Percentiles rank a stretch among this genome's conserved stretches.
phyloP scores from a whole-genome alignment of 2,888 invertebrate species.

The Eupithecia pulchellata region DNA sequence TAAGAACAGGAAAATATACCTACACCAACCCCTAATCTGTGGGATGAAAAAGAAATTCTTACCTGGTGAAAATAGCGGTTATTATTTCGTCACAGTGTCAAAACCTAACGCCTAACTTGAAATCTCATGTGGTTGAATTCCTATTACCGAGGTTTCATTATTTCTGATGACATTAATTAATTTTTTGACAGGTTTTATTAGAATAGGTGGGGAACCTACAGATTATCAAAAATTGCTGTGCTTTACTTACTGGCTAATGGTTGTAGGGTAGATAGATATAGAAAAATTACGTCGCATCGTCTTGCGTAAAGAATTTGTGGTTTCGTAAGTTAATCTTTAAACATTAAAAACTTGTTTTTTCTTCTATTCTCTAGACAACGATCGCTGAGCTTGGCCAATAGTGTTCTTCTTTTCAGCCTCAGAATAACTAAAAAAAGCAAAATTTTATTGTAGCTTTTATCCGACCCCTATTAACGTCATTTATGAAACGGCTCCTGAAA shows the following conservation, averaged over 20 bases:
- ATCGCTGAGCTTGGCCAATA: background rate
- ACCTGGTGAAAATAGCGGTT: background rate
- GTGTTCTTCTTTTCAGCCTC: background rate
- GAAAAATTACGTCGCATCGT: too few species aligned
- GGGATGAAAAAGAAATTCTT: background rate
- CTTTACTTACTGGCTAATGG: too few species aligned
- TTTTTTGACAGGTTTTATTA: background rate
- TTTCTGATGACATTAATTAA: background rate
- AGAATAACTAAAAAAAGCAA: background rate
- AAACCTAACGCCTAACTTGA: background rate
- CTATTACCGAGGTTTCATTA: background rate
- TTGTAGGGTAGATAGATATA: background rate
- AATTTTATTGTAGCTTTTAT: background rate
- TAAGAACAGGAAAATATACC: background rate
- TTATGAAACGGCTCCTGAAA: background rate
- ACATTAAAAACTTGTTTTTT: too few species aligned
- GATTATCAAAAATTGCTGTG: background rate
- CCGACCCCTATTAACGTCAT: background rate
- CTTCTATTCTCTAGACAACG: background rate
- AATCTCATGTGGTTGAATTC: background rate
- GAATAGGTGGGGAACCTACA: background rate
- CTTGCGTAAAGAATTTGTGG: background rate
- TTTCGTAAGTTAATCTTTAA: too few species aligned
- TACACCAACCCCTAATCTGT: background rate
- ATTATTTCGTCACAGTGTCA: background rate